Evolutionary conservation across 2,888 invertebrate genomes (phyloP), one percentile per base, ranked within the genome.

Genomic region (Trissolcus japonicus): DNA sequence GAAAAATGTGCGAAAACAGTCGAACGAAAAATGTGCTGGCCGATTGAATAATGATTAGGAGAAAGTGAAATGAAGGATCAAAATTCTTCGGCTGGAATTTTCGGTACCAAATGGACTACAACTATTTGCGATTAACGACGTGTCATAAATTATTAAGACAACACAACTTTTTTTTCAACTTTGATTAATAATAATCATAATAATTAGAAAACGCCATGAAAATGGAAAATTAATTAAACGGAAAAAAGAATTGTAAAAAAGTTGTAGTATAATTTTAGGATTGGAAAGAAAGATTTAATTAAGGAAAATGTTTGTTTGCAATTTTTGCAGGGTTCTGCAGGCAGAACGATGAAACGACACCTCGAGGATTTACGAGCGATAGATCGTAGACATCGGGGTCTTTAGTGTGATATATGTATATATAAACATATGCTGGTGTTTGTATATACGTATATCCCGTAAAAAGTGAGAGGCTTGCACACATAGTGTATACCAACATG

Each of bases 291-390:
- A 1, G 4, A 16, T 48, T 48, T 48, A 48, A 35, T 55, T 14
- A 7, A 55, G 29, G 6, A 55, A 17, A n/a, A 35, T 2, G 35
- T 51, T 17, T 51, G 17, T 14, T 21, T 51, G 7, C 1, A 16
- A 40, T 17, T 51, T 79, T 83, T 80, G 1, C 66, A 86, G 86
- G 86, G 84, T 86, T 86, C 85, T 83, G 85, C 85, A 80, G 86
- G 86, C 85, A 82, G 85, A 84, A 84, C 83, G 83, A 82, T 73
- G 50, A 71, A 51, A 61, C 69, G 62, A 76, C 80, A 80, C 77
- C 76, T 73, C 61, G 60, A 72, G 56, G 53, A 19, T 43, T 77
- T 69, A 48, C 77, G 74, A 78, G 51, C 57, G 67, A 48, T 54
- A 62, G 66, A 61, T 62, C 77, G 61, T 73, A 82, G 82, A 69